Conservation (phyloP, 2,113 vertebrate species). For the Eclectus roratus region DNA sequence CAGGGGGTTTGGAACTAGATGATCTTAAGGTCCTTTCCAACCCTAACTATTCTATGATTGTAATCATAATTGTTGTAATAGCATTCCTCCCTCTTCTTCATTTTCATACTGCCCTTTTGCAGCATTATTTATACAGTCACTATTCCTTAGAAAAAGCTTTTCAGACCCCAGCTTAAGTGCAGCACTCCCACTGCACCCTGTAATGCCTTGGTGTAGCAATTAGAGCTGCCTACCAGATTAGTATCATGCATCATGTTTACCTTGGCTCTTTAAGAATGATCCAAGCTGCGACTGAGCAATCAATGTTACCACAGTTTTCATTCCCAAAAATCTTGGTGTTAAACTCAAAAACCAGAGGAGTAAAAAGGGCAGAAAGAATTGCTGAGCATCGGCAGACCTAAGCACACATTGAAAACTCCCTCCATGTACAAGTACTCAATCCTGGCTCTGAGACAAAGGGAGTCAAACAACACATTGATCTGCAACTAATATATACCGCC, state of each 20-base stretch:
- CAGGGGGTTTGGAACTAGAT: neutral
- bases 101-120: neutral
- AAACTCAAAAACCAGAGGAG: neutral
- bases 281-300: neutral
- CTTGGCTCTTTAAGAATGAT: neutral
- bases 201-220: neutral
- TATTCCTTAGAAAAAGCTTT: neutral
- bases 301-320: neutral
- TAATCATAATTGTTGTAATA: neutral
- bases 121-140: neutral
- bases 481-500: neutral
- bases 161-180: neutral
- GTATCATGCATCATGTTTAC: neutral
- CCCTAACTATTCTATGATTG: neutral
- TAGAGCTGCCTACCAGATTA: neutral
- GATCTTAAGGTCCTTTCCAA: neutral
- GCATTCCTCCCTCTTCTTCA: neutral
- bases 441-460: neutral
- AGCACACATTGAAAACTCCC: neutral
- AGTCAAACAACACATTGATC: neutral
- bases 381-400: neutral
- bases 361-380: neutral
- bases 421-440: neutral
- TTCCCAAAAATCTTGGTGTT: neutral
- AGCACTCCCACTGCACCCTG: neutral